Conservation (phyloP, 1,140 invertebrate genomes). For the Teleogryllus occipitalis region DNA sequence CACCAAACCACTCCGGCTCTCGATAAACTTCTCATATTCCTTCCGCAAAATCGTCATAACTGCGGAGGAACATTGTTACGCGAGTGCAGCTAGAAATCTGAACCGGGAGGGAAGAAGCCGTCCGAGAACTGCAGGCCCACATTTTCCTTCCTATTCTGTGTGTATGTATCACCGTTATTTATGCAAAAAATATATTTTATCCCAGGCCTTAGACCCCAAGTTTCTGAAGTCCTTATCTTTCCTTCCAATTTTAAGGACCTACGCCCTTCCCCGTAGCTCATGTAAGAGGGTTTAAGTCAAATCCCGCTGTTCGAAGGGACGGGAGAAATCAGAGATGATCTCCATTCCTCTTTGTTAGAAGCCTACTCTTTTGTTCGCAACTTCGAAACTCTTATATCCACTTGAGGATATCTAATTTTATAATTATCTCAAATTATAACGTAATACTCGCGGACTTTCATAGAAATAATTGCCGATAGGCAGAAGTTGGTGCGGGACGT, state of each 20-base stretch:
- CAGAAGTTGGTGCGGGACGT: background rate
- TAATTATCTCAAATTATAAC: background rate
- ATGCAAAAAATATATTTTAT: no score
- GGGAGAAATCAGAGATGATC: background rate
- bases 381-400: background rate
- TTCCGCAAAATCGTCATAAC: conserved; percentile 4
- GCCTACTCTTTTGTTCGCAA: background rate
- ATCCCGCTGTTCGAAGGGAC: background rate
- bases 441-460: background rate
- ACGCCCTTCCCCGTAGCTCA: background rate
- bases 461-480: background rate
- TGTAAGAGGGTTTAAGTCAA: conserved; percentile 1
- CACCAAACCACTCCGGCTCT: background rate
- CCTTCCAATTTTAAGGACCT: background rate
- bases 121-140: background rate
- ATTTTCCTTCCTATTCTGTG: no score
- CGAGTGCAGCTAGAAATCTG: background rate
- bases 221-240: background rate
- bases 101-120: background rate
- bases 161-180: no score
- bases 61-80: background rate
- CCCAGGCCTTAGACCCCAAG: background rate
- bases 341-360: background rate
- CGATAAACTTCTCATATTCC: background rate
- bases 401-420: background rate